Evolutionary conservation across 53 echinoderm and acorn worm genomes (phyloP), one percentile per base, ranked within the genome.

Genomic region (Astropecten irregularis): DNA sequence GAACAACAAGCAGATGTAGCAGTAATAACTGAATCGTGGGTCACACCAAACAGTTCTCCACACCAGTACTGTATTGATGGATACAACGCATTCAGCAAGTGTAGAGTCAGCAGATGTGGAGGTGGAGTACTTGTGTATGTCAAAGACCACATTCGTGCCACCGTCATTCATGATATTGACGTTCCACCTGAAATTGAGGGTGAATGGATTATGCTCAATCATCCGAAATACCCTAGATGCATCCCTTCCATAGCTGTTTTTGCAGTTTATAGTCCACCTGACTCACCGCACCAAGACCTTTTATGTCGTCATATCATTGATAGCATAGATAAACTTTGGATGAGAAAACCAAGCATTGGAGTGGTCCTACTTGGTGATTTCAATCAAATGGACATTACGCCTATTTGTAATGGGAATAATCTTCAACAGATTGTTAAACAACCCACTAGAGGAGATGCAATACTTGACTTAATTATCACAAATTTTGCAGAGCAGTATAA

Each of bases 121-220:
- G 47, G 47, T 46, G 47, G 47, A 14, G 47, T 46, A 46, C 14
- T 14, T 46, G 47, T 46, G 47, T 46, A 46, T 14, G 47, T 46
- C 8, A 46, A 46, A 14, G 14, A 46, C 14, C 47, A 46, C 47
- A 46, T 46, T 14, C 8, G 14, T 9, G 59, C 59, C 28, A 7
- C 59, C 4, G 5, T 29, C 5, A 58, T 58, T 25, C 10, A 27
- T 26, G 59, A 58, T 58, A 3, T 58, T 25, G 14, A 22, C 14
- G 59, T 58, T 27, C 59, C 59, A 58, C 59, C 59, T 25, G 59
- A 58, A 58, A 58, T 58, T 14, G 59, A 58, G 59, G 59, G 59
- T 7, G 26, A 58, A 58, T 58, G 59, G 59, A 58, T 58, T 26
- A 58, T 58, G 59, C 28, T 58, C 27, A 58, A 58, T 5, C 59